These are phyloP conservation scores for Apodemus sylvaticus DNA, from an alignment of 2,113 vertebrate genomes.

Conservation along the genomic window DNA sequence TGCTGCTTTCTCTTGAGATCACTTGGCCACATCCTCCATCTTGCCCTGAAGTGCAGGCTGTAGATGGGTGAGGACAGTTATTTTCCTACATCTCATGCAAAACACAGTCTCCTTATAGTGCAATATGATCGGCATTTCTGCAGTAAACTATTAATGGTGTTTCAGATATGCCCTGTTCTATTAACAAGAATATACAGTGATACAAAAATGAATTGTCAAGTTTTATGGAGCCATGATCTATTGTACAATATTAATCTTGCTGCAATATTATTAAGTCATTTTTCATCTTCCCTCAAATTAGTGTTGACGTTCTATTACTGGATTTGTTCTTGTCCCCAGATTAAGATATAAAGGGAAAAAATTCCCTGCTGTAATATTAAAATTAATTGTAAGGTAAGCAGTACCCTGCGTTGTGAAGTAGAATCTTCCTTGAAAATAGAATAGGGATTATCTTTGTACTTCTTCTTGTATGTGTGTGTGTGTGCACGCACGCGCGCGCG, in stretches of 20 bases:
- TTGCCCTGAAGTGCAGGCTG: conserved; percentile 55
- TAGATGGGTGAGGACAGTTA: conserved; percentile 30
- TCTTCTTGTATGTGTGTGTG: conserved; percentile 47
- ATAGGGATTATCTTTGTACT: conserved; percentile 72
- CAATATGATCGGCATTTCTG: conserved; percentile 64
- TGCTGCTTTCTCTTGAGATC: conserved; percentile 54
- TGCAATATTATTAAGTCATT: conserved; percentile 84
- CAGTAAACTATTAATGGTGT: conserved; percentile 76
- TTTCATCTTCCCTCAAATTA: conserved; percentile 86
- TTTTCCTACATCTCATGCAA: not conserved
- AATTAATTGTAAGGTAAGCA: conserved; percentile 84
- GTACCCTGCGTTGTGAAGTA: conserved; percentile 74
- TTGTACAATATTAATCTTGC: conserved; percentile 80
- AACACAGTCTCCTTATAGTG: not conserved
- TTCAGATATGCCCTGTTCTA: conserved; percentile 70
- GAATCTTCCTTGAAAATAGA: conserved; percentile 72
- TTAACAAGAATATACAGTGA: conserved; percentile 82
- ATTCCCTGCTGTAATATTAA: conserved; percentile 78
- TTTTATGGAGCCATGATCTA: conserved; percentile 82
- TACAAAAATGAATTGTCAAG: conserved; percentile 84
- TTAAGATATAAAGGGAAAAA: conserved; percentile 81
- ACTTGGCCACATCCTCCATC: conserved; percentile 1
- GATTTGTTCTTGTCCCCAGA: conserved; percentile 83
- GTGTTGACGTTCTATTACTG: conserved; percentile 82
- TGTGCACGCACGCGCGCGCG: not conserved